Evolutionary conservation across 2,888 invertebrate species (phyloP).

Genomic region (Andrena fulva): DNA sequence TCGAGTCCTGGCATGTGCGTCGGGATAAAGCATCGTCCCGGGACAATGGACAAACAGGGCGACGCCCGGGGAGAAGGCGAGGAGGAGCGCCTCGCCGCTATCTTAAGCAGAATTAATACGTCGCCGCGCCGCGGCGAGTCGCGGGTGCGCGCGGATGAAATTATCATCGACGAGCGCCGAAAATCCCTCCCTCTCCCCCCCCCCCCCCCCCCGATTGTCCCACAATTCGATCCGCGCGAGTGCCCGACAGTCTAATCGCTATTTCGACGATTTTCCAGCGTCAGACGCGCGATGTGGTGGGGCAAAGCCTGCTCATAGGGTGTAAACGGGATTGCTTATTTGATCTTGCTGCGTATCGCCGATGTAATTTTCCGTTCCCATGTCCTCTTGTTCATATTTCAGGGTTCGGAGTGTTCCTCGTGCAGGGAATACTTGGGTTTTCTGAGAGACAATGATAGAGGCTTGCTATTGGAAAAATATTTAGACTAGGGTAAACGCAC

Average conservation of each 20-base stretch:
- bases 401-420: too few relatives aligned
- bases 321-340: too few relatives aligned
- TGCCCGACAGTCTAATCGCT: neutral
- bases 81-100: slow-evolving; percentile 10
- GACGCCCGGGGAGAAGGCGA: slow-evolving; percentile 25
- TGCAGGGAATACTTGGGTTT: too few relatives aligned
- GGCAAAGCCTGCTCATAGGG: too few relatives aligned
- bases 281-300: neutral
- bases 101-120: slow-evolving; percentile 55
- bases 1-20: slow-evolving; percentile 59
- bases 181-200: slow-evolving; percentile 39
- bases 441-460: too few relatives aligned
- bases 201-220: slow-evolving; percentile 12
- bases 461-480: too few relatives aligned
- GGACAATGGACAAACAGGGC: slow-evolving; percentile 58
- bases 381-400: too few relatives aligned
- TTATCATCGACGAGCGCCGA: slow-evolving; percentile 23
- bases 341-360: too few relatives aligned
- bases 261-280: neutral
- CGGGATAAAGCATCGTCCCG: slow-evolving; percentile 55
- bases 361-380: too few relatives aligned
- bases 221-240: neutral
- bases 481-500: too few relatives aligned
- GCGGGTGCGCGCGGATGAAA: slow-evolving; percentile 7
- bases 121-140: neutral